These are phyloP conservation scores for Muntiacus reevesi DNA, from an alignment of 2,113 vertebrate species.

Conservation along the genomic window DNA sequence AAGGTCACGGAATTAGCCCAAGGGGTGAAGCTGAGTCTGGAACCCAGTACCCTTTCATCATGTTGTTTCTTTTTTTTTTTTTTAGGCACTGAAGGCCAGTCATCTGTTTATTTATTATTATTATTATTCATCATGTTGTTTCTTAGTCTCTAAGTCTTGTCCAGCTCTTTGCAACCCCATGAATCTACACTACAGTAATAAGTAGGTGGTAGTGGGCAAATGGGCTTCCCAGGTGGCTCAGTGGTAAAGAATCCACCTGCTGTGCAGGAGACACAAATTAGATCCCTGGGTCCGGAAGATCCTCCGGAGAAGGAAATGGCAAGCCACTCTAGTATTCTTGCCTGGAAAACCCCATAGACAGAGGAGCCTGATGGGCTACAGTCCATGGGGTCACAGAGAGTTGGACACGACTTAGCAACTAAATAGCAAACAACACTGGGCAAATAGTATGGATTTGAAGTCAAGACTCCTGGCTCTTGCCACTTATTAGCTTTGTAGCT, in stretches of 20 bases:
- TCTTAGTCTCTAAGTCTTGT: not conserved
- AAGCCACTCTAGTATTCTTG: not conserved
- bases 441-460: conserved; percentile 56
- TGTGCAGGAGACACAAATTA: not conserved
- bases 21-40: conserved; percentile 58
- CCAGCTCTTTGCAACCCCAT: not conserved
- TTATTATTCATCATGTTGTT: too few species aligned
- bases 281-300: not conserved
- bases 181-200: conserved; percentile 32
- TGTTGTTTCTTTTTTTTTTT: not conserved
- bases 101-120: too few species aligned
- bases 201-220: conserved; percentile 30
- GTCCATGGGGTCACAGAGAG: not conserved
- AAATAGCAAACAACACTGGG: not conserved
- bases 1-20: conserved; percentile 45
- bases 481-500: not conserved
- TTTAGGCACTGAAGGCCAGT: too few species aligned
- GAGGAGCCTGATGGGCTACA: not conserved
- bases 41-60: conserved; percentile 55
- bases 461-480: conserved; percentile 61
- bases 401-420: not conserved
- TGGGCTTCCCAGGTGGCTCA: not conserved
- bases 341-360: not conserved
- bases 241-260: not conserved
- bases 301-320: not conserved